A percentile compares a stretch with the other conserved stretches of the same genome.
Conservation (phyloP, 1,140 invertebrate species). For the Heliconius hewitsoni region DNA sequence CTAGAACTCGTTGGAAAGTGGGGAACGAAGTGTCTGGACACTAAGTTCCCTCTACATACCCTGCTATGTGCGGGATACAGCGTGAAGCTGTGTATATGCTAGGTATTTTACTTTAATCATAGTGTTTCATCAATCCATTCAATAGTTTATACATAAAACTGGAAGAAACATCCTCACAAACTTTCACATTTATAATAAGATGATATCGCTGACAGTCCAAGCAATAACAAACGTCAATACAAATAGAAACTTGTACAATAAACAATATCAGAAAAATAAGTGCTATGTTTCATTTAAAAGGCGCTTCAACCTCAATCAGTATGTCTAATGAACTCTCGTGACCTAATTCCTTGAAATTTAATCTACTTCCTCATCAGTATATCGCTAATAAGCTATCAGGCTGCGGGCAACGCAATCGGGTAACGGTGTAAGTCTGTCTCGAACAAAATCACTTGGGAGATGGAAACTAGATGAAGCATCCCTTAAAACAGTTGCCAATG, state of each 20-base stretch:
- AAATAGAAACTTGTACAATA: not conserved
- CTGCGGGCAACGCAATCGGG: slow-evolving; percentile 41
- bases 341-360: slow-evolving; percentile 61
- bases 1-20: too few species aligned
- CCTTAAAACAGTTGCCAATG: slow-evolving; percentile 26
- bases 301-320: slow-evolving; percentile 46
- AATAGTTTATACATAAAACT: too few species aligned
- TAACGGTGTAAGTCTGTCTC: slow-evolving; percentile 28
- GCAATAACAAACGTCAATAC: not conserved
- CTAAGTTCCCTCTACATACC: too few species aligned
- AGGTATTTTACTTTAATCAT: too few species aligned
- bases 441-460: slow-evolving; percentile 38
- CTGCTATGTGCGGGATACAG: too few species aligned
- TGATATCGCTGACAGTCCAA: too few species aligned
- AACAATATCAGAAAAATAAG: not conserved
- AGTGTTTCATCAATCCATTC: too few species aligned
- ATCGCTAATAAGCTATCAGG: slow-evolving; percentile 45
- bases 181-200: too few species aligned
- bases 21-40: too few species aligned
- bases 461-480: slow-evolving; percentile 28
- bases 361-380: slow-evolving; percentile 52
- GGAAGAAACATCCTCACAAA: too few species aligned
- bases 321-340: slow-evolving; percentile 47
- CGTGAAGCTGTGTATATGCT: too few species aligned
- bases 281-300: slow-evolving; percentile 15